Base-by-base conservation (phyloP, 92 coral and sea anemone species). In the Paramuricea clavata region DNA sequence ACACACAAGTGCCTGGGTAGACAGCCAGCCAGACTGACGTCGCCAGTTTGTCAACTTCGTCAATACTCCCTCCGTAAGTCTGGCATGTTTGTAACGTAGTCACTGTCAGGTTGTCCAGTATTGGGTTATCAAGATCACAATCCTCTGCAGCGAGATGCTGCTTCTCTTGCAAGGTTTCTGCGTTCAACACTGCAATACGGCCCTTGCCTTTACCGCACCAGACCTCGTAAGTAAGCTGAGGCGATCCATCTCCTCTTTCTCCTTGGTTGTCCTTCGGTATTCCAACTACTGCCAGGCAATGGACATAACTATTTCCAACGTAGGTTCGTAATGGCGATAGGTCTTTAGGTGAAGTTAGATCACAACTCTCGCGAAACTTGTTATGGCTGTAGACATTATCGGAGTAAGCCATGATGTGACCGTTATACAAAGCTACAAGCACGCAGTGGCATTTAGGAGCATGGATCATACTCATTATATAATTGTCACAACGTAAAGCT, bases 171-270 rank as follows among this genome's bases (percentile, higher is more conserved):
- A 97, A 92, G 17, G 91, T 95, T 26, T 93, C 97, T 1, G 98
- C 99, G 35, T 94, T 95, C 19, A 97, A 92, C 12, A 97, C 95
- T 0, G 97, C 91, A n/a, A 97, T 91, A 52, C 91, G 93, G 15
- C 99, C 98, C 41, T 71, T 91, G 43, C 95, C 95, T 69, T 93
- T 94, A 0, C 99, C 99, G 47, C 99, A 97, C 99, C 99, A 97
- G 16, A 97, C 95, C 69, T 93, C 94, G 61, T 91, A 75, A 23
- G 62, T 31, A 47, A 74, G 32, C 17, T 23, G 36, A 7, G 67
- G 25, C 21, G 44, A 9, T 47, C 35, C 26, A n/a, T 22, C 39
- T 28, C 78, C 78, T 22, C 27, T 12, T 21, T 59, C 10, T 12
- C 28, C 47, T 30, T 25, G 19, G 11, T 28, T 21, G 17, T 42